Conservation (phyloP, 2,797 vertebrate species). For the Tinamus major region DNA sequence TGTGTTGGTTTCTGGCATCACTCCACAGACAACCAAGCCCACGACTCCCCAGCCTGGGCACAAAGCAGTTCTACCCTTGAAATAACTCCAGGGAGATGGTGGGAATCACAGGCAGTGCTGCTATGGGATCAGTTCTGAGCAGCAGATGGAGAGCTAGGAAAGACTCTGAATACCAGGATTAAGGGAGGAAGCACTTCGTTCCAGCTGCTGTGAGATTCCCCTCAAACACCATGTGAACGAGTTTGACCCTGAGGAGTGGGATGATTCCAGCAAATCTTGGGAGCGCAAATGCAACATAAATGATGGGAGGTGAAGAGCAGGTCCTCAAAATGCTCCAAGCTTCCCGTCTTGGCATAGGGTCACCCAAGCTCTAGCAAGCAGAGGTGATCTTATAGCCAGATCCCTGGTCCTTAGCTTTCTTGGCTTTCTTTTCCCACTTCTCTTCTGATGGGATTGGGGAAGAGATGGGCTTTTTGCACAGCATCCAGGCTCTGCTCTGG, state of each 20-base stretch:
- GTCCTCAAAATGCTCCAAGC: background rate
- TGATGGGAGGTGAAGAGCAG: background rate
- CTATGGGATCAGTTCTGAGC: fast-evolving
- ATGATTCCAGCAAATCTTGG: fast-evolving
- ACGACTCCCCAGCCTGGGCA: background rate
- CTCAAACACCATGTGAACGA: background rate
- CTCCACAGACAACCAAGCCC: background rate
- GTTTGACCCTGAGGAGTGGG: background rate
- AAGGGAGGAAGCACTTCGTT: background rate
- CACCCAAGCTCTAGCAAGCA: background rate
- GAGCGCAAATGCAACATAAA: background rate
- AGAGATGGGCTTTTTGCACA: fast-evolving
- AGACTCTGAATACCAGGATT: background rate
- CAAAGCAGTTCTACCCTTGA: background rate
- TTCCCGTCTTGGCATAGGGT: background rate
- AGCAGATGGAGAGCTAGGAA: background rate
- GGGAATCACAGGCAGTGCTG: background rate
- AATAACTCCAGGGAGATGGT: background rate
- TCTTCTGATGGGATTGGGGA: background rate
- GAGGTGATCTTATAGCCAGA: background rate
- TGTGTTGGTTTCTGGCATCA: background rate
- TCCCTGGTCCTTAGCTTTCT: background rate
- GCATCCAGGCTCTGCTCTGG: background rate
- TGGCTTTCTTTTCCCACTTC: background rate
- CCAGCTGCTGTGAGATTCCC: background rate